phyloP scores from a whole-genome alignment of 2,888 invertebrate genomes.

The Onthophagus sagittarius region DNA sequence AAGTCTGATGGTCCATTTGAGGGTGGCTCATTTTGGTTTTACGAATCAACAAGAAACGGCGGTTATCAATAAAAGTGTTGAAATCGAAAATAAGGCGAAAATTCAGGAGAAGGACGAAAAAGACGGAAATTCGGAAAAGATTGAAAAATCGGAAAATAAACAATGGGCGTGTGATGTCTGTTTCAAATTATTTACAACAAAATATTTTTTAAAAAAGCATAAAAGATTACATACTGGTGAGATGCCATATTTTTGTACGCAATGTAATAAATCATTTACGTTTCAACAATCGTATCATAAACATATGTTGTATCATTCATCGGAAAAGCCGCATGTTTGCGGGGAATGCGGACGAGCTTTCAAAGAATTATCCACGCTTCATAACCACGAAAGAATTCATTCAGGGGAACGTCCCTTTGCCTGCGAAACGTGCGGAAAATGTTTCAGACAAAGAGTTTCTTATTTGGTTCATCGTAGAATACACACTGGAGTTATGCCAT shows the following conservation, averaged over 20 bases:
- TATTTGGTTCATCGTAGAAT: constrained; percentile 81
- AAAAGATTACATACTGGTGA: constrained; percentile 78
- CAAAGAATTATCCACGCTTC: constrained; percentile 81
- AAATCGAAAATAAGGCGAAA: neutral
- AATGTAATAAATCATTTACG: constrained; percentile 81
- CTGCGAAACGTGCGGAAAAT: constrained; percentile 88
- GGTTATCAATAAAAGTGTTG: constrained; percentile 1
- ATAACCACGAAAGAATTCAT: constrained; percentile 81
- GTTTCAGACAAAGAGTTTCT: constrained; percentile 80
- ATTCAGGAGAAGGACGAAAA: neutral
- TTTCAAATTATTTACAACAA: constrained; percentile 80
- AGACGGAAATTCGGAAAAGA: neutral
- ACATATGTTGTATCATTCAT: constrained; percentile 80
- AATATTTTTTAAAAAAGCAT: constrained; percentile 86
- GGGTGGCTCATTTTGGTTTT: constrained; percentile 72
- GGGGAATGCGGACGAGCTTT: constrained; percentile 76
- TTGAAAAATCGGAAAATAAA: constrained; percentile 57
- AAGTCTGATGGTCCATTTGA: constrained; percentile 74
- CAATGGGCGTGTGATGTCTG: constrained; percentile 86
- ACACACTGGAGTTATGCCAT: constrained; percentile 83
- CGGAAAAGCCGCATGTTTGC: constrained; percentile 76
- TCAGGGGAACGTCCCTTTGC: constrained; percentile 83
- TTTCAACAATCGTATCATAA: constrained; percentile 90
- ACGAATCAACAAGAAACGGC: constrained; percentile 30
- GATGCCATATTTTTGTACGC: constrained; percentile 78